phyloP scores from a whole-genome alignment of 2,888 invertebrate species.

The Platycheirus albimanus region DNA sequence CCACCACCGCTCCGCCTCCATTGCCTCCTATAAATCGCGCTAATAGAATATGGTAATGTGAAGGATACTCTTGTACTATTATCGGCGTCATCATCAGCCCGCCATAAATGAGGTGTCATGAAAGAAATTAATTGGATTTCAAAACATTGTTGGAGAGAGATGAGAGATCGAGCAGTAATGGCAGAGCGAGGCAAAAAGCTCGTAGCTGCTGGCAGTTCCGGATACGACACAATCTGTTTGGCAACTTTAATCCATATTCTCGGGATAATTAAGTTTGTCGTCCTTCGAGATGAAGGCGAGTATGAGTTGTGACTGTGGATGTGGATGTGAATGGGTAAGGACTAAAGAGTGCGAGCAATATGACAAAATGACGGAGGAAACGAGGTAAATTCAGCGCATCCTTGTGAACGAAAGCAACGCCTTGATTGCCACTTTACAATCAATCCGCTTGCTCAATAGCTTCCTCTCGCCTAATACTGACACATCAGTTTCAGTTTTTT shows the following conservation, averaged over 20 bases:
- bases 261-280: slow-evolving; percentile 67
- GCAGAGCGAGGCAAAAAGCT: background rate
- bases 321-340: no score
- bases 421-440: slow-evolving; percentile 65
- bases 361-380: slow-evolving; percentile 13
- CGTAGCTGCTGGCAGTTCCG: slow-evolving; percentile 54
- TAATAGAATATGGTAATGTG: slow-evolving; percentile 73
- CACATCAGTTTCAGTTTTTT: slow-evolving; percentile 52
- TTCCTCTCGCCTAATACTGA: slow-evolving; percentile 57
- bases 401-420: slow-evolving; percentile 21
- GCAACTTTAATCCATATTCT: slow-evolving; percentile 69
- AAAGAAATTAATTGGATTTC: slow-evolving; percentile 74
- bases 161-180: background rate
- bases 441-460: slow-evolving; percentile 57
- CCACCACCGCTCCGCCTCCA: background rate
- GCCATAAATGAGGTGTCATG: slow-evolving; percentile 71
- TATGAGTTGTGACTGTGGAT: background rate
- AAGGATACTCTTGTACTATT: slow-evolving; percentile 62
- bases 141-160: slow-evolving; percentile 47
- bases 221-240: slow-evolving; percentile 65
- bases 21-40: slow-evolving; percentile 63
- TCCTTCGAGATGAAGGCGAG: background rate
- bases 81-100: slow-evolving; percentile 66
- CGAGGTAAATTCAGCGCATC: slow-evolving; percentile 20
- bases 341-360: no score